Percentiles rank a stretch among this genome's conserved stretches.
Evolutionary conservation across 1,140 invertebrate genomes (phyloP).

Genomic region (Pseudobourletiella spinata): DNA sequence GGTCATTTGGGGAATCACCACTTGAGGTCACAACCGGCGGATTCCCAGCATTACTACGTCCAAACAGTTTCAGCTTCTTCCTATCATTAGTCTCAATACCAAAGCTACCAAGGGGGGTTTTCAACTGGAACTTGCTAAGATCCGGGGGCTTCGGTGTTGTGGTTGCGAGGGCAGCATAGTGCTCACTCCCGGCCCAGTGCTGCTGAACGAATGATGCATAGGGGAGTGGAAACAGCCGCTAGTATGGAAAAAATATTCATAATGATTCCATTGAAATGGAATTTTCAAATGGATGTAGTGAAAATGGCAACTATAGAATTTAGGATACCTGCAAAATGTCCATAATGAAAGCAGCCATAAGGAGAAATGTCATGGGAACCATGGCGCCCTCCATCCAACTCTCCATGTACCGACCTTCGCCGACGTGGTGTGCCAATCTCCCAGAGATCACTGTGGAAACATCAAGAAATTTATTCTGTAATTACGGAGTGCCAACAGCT

Average conservation of each 20-base stretch:
- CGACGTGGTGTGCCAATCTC: no score
- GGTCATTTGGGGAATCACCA: not conserved
- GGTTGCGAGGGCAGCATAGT: not conserved
- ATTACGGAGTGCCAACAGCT: not conserved
- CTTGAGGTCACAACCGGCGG: not conserved
- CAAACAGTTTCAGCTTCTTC: not conserved
- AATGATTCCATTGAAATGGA: no score
- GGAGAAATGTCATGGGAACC: slow-evolving; percentile 3
- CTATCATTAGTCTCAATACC: not conserved
- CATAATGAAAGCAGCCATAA: slow-evolving; percentile 10
- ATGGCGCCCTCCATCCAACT: slow-evolving; percentile 6
- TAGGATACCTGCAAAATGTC: slow-evolving; percentile 10
- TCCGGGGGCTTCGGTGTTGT: not conserved
- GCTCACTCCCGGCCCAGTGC: not conserved
- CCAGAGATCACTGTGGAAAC: no score
- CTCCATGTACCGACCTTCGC: not conserved
- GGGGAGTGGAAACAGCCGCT: slow-evolving; percentile 1
- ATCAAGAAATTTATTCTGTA: no score
- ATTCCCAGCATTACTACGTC: not conserved
- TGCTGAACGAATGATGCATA: slow-evolving; percentile 2
- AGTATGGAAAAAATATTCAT: not conserved
- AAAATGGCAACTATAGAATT: no score
- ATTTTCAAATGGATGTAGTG: no score
- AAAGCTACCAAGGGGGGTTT: not conserved
- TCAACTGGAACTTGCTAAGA: not conserved